Evolutionary conservation across 2,888 invertebrate genomes (phyloP), one percentile per base, ranked within the genome.

Genomic region (Formica aserva): DNA sequence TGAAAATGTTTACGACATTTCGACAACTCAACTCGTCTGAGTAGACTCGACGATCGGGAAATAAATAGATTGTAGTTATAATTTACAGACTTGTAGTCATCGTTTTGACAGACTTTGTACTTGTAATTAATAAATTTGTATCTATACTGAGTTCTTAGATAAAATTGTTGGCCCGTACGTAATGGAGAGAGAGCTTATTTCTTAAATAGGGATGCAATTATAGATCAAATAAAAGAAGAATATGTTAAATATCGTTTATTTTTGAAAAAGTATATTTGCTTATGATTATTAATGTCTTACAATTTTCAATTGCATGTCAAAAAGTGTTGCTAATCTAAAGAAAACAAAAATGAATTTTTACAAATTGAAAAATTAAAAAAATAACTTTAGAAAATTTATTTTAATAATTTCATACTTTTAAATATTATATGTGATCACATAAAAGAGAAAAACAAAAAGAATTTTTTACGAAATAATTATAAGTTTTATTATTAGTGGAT

Each of bases 1-100:
- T 60, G 78, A 74, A 78, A 60, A 60, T 77, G 38, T 72, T 57
- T 74, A 80, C n/a, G 55, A 69, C 55, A 38, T 26, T 48, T 66
- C 29, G 45, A 38, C n/a, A 32, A 26, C 15, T 38, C 41, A 29
- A 55, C 22, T 38, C n/a, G 69, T 55, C 72, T 52, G n/a, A 2
- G 26, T 15, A 26, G 32, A 52, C 48, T 26, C 0, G 5, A 52
- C 69, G 15, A n/a, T 29, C 29, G 22, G 8, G n/a, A 22, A 22
- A 48, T 76, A 76, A 48, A 69, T 69, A 35, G 29, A 76, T 67
- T 26, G 26, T 48, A 69, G 35, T 45, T 32, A 66, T 69, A 29
- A 76, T 67, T 75, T 22, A 76, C 48, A 6, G 35, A 35, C 1
- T 35, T 6, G 6, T 35, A 35, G 6, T 35, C 18, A 26, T 18